These are phyloP conservation scores for Gonocerus acuteangulatus DNA, from an alignment of 2,888 invertebrate genomes.

Conservation along the genomic window DNA sequence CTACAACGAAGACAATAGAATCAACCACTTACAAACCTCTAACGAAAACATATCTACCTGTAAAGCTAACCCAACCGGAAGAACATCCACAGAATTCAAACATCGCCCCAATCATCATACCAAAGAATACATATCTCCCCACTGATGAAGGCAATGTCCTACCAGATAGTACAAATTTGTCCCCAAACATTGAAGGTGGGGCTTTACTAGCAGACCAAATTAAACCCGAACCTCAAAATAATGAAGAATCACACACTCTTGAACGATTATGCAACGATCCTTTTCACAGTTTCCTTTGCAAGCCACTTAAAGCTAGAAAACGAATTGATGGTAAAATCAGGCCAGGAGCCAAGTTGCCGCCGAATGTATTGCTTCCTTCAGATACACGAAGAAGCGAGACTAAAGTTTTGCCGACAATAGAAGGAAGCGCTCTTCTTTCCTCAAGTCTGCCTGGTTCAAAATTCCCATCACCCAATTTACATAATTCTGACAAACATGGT, in stretches of 20 bases:
- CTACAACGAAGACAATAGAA: too few species aligned
- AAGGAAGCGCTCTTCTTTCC: neutral
- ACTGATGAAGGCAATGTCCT: constrained; percentile 1
- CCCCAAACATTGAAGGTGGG: constrained; percentile 6
- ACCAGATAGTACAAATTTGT: constrained; percentile 15
- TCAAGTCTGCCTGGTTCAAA: neutral
- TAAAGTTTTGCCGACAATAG: neutral
- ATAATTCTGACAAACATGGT: too few species aligned
- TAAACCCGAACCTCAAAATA: neutral
- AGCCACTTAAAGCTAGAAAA: constrained; percentile 26
- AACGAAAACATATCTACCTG: neutral
- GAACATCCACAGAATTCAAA: neutral
- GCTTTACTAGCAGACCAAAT: neutral
- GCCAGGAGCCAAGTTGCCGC: constrained; percentile 31
- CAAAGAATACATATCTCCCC: constrained; percentile 1
- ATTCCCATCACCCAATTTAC: too few species aligned
- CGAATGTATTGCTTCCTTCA: constrained; percentile 10
- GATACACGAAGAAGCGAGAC: neutral
- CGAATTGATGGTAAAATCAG: constrained; percentile 30
- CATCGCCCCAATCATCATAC: neutral
- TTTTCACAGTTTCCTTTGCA: constrained; percentile 34
- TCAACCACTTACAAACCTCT: too few species aligned
- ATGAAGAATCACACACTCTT: constrained; percentile 28
- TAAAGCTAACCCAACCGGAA: neutral
- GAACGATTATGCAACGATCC: constrained; percentile 34